Conservation (phyloP, 2,113 vertebrate species). For the Podilymbus podiceps region DNA sequence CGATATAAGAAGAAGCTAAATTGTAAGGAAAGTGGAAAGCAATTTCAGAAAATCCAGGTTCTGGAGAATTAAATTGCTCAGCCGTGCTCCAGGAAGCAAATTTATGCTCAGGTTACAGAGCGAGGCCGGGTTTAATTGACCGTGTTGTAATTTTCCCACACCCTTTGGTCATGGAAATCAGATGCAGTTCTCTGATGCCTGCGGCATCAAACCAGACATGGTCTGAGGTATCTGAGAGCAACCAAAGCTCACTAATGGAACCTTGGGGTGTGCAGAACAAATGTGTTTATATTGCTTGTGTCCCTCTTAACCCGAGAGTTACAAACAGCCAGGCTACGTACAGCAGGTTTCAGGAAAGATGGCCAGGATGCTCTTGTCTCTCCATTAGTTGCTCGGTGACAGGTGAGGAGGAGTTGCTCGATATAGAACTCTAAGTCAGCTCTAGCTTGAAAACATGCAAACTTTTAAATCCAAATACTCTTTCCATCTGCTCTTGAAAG, state of each 20-base stretch:
- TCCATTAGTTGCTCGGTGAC: background rate
- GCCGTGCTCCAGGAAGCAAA: background rate
- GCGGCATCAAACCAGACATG: background rate
- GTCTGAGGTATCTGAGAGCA: background rate
- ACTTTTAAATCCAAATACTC: background rate
- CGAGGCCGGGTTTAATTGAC: background rate
- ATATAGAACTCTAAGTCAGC: background rate
- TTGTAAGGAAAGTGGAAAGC: background rate
- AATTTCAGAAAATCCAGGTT: background rate
- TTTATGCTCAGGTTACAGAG: background rate
- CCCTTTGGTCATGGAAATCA: background rate
- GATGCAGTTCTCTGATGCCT: background rate
- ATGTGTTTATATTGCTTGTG: background rate
- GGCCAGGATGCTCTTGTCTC: background rate
- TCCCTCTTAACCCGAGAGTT: background rate
- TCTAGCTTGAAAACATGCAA: background rate
- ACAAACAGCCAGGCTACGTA: background rate
- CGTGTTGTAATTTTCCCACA: background rate
- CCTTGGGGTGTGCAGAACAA: background rate
- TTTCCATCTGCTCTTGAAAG: background rate
- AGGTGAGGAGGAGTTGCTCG: background rate
- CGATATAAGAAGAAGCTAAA: background rate
- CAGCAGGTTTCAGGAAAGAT: background rate
- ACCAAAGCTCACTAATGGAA: background rate
- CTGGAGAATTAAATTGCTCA: background rate